A percentile compares a stretch with the other conserved stretches of the same genome.
Evolutionary conservation across 1,140 invertebrate species (phyloP).

Genomic region (Aphelenchoides avenae): DNA sequence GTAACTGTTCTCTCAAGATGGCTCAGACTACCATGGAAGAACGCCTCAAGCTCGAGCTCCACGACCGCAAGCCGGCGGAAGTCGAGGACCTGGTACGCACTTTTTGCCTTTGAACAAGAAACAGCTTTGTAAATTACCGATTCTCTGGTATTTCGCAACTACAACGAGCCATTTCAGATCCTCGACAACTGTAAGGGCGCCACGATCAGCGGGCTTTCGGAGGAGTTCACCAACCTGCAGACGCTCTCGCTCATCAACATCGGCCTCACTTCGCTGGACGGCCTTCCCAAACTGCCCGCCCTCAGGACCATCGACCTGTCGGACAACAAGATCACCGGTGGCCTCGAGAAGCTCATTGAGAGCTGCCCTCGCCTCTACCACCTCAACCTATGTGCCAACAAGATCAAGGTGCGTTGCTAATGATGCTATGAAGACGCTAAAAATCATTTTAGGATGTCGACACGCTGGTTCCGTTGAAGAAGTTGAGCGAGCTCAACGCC

Average conservation of each 20-base stretch:
- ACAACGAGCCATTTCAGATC: too few species aligned
- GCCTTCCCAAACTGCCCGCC: conserved; percentile 27
- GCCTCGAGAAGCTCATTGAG: conserved; percentile 26
- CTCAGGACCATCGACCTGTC: conserved; percentile 33
- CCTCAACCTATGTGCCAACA: conserved; percentile 91
- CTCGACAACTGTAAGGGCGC: conserved; percentile 31
- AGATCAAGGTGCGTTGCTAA: conserved; percentile 64
- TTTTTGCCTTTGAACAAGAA: too few species aligned
- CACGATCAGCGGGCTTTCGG: conserved; percentile 19
- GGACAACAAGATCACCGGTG: conserved; percentile 35
- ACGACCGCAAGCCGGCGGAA: conserved; percentile 23
- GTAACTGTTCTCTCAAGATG: neutral
- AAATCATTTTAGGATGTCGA: conserved; percentile 25
- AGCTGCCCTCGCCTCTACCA: conserved; percentile 80
- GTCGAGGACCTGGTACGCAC: conserved; percentile 24
- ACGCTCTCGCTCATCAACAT: conserved; percentile 38
- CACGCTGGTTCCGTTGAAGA: conserved; percentile 72
- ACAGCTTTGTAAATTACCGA: too few species aligned
- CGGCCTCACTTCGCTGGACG: conserved; percentile 34
- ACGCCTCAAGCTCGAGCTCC: conserved; percentile 2
- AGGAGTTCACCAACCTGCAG: conserved; percentile 31
- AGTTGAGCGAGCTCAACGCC: conserved; percentile 68
- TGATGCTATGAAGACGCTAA: neutral
- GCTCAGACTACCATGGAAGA: conserved; percentile 3
- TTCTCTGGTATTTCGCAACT: too few species aligned